Percentiles rank a stretch among this genome's conserved stretches.
Conservation (phyloP, 2,888 invertebrate genomes). For the Epinotia demarniana region DNA sequence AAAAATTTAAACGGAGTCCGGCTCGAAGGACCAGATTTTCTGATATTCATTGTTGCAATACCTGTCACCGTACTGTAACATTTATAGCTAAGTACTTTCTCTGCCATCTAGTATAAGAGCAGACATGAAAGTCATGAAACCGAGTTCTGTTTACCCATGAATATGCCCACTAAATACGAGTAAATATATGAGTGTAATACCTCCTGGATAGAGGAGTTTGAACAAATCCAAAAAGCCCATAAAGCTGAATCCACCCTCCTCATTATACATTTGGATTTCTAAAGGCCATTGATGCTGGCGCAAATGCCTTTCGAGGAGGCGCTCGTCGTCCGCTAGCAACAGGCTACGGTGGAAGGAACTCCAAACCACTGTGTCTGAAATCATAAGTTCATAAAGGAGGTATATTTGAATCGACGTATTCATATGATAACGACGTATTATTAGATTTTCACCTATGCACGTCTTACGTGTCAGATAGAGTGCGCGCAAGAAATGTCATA, state of each 20-base stretch:
- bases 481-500: neutral
- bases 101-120: neutral
- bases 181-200: conserved; percentile 50
- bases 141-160: neutral
- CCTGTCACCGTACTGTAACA: too few relatives aligned
- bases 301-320: conserved; percentile 60
- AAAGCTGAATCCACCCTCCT: conserved; percentile 59
- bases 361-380: conserved; percentile 67
- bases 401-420: neutral
- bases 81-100: neutral
- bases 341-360: conserved; percentile 74
- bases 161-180: neutral
- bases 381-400: neutral
- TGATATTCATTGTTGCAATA: too few relatives aligned
- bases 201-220: conserved; percentile 73
- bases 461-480: neutral
- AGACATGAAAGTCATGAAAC: neutral
- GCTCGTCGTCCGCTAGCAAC: conserved; percentile 57
- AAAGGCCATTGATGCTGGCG: conserved; percentile 69
- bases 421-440: neutral
- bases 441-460: neutral
- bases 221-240: conserved; percentile 73
- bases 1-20: too few relatives aligned
- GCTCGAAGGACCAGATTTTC: neutral
- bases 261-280: conserved; percentile 66